Conservation (phyloP, 2,113 vertebrate species). For the Oxyura jamaicensis region DNA sequence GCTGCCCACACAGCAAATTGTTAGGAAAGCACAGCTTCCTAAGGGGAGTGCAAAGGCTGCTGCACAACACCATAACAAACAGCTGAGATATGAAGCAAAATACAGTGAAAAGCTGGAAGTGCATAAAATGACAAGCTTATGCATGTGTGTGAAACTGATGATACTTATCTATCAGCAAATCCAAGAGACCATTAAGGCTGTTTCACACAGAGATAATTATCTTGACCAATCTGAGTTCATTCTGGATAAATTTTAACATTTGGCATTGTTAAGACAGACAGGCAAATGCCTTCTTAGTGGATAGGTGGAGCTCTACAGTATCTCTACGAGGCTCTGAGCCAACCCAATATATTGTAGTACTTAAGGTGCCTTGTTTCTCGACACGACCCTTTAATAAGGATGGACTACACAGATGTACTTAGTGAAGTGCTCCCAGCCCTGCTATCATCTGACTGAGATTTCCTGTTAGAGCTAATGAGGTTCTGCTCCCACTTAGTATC, state of each 20-base stretch:
- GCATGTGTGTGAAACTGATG: background rate
- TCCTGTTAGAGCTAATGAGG: conserved; percentile 51
- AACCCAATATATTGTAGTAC: background rate
- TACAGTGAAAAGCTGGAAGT: background rate
- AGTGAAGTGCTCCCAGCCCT: conserved; percentile 30
- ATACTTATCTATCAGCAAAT: background rate
- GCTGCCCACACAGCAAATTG: background rate
- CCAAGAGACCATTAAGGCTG: background rate
- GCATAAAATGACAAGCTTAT: background rate
- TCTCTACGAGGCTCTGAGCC: background rate
- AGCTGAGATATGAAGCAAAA: background rate
- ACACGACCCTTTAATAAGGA: background rate
- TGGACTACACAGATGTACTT: background rate
- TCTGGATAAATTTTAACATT: background rate
- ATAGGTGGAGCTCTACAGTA: background rate
- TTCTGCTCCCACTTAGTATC: conserved; percentile 61
- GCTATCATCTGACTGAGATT: conserved; percentile 20
- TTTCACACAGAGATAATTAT: background rate
- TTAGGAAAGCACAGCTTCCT: background rate
- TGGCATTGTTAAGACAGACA: background rate
- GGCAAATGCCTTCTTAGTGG: background rate
- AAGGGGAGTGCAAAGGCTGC: background rate
- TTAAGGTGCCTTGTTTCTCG: background rate
- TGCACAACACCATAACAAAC: fast-evolving
- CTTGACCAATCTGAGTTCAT: background rate